phyloP scores from a whole-genome alignment of 1,140 invertebrate genomes.

The Elysia chlorotica region DNA sequence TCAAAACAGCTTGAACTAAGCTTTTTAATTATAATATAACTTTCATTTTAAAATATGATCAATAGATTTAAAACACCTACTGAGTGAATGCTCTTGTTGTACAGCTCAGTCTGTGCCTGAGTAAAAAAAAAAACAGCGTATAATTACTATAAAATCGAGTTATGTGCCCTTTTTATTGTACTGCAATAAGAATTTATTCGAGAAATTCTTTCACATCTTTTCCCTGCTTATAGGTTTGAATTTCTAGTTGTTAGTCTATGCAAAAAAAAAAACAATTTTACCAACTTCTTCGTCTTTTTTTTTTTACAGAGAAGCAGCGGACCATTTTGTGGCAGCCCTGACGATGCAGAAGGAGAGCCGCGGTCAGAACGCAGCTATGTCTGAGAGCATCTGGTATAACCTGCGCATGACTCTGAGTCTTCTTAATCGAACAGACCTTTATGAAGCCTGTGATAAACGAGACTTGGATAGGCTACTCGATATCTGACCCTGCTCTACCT shows the following conservation, averaged over 20 bases:
- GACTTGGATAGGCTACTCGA: constrained; percentile 61
- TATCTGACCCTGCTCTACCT: constrained; percentile 24
- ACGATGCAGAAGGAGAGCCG: constrained; percentile 87
- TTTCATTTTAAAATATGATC: too few relatives aligned
- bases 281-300: too few relatives aligned
- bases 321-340: constrained; percentile 91
- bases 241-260: not conserved
- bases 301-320: constrained; percentile 87
- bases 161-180: too few relatives aligned
- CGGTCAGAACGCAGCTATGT: constrained; percentile 70
- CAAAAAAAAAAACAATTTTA: constrained; percentile 24
- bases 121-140: too few relatives aligned
- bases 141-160: too few relatives aligned
- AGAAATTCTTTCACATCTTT: too few relatives aligned
- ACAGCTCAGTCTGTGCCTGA: too few relatives aligned
- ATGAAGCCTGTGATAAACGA: constrained; percentile 75
- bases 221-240: not conserved
- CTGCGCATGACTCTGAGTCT: constrained; percentile 87
- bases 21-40: too few relatives aligned
- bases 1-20: too few relatives aligned
- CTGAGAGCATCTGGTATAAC: constrained; percentile 93
- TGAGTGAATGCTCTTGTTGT: too few relatives aligned
- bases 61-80: too few relatives aligned
- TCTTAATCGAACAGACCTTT: constrained; percentile 81
- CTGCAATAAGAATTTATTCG: too few relatives aligned